Percentiles rank a stretch among this genome's conserved stretches.
Conservation (phyloP, 2,113 vertebrate species). For the Forbesichthys papilliferus region DNA sequence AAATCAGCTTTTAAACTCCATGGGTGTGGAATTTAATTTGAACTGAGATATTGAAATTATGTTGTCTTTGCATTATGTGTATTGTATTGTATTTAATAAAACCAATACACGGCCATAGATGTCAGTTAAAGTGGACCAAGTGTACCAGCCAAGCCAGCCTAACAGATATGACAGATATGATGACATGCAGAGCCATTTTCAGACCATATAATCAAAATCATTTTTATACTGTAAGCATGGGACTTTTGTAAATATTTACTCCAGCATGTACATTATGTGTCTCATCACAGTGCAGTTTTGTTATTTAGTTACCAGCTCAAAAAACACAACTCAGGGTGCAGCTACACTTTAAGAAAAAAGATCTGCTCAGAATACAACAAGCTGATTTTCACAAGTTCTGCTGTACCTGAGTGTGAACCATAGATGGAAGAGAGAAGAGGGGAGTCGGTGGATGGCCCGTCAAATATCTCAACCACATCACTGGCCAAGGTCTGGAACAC, state of each 20-base stretch:
- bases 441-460: conserved; percentile 87
- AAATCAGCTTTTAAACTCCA: conserved; percentile 17
- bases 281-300: too few species aligned
- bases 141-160: too few species aligned
- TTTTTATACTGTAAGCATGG: too few species aligned
- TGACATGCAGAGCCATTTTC: too few species aligned
- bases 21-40: conserved; percentile 11
- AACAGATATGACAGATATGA: too few species aligned
- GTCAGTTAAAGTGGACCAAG: too few species aligned
- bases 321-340: too few species aligned
- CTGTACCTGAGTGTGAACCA: conserved; percentile 94
- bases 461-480: conserved; percentile 93
- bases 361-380: not conserved
- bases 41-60: not conserved
- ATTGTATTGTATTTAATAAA: not conserved
- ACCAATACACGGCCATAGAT: not conserved
- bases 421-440: conserved; percentile 91
- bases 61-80: not conserved
- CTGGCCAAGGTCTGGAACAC: conserved; percentile 92
- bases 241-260: too few species aligned
- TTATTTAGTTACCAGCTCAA: too few species aligned
- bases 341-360: too few species aligned
- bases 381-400: conserved; percentile 1
- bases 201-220: too few species aligned
- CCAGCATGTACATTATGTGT: too few species aligned